These are phyloP conservation scores for Melopsittacus undulatus DNA, from an alignment of 2,797 vertebrate species.

Conservation along the genomic window DNA sequence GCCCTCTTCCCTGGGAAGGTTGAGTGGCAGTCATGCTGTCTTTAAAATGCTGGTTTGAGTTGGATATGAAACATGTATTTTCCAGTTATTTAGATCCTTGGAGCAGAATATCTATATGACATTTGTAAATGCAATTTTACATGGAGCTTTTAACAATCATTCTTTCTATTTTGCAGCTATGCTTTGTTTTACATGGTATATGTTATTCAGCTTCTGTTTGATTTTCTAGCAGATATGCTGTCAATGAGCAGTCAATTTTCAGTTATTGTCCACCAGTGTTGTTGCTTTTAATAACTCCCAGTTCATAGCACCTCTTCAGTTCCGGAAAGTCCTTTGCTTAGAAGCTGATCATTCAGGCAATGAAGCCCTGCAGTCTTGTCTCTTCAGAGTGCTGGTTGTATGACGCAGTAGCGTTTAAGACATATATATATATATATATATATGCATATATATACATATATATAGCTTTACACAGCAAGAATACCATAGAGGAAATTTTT, in stretches of 20 bases:
- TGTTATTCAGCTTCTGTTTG: neutral
- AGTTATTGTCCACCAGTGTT: neutral
- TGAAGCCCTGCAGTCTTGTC: neutral
- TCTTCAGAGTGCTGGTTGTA: neutral
- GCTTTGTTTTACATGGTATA: neutral
- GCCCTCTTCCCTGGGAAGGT: neutral
- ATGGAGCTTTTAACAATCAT: neutral
- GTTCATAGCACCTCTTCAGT: neutral
- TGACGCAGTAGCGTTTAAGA: neutral
- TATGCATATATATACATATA: too few species aligned
- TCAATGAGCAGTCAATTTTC: neutral
- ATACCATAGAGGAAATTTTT: neutral
- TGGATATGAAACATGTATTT: neutral
- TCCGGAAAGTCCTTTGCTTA: neutral
- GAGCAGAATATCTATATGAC: neutral
- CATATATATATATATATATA: accelerated
- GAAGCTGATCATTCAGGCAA: neutral
- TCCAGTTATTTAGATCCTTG: neutral
- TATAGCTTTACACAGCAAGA: neutral
- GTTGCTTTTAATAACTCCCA: neutral
- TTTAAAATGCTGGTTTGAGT: neutral
- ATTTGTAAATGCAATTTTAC: neutral
- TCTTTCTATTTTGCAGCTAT: constrained; percentile 6
- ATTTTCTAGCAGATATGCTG: constrained; percentile 8
- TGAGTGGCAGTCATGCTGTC: neutral